Percentiles rank a stretch among this genome's conserved stretches.
These are phyloP conservation scores for Polydrusus tereticollis DNA, from an alignment of 2,888 invertebrate species.

Conservation along the genomic window DNA sequence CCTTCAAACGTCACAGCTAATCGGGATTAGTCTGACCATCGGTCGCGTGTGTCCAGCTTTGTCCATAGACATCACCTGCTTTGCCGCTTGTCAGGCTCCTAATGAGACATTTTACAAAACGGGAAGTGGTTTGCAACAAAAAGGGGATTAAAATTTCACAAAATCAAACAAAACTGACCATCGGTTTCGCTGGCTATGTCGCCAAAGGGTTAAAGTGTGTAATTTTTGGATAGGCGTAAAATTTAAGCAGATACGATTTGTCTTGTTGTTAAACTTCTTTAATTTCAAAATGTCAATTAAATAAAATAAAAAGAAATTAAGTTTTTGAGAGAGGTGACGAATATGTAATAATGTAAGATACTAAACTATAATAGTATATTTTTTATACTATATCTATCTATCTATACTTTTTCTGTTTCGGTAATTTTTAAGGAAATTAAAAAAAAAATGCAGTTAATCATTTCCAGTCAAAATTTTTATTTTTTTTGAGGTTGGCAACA, in stretches of 20 bases:
- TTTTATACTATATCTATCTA: no score
- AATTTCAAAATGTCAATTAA: neutral
- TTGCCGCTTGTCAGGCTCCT: slow-evolving; percentile 33
- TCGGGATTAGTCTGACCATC: slow-evolving; percentile 36
- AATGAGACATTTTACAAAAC: slow-evolving; percentile 34
- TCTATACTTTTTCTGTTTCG: no score
- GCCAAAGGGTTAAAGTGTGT: slow-evolving; percentile 23
- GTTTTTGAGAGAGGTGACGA: no score
- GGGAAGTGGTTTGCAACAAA: slow-evolving; percentile 11
- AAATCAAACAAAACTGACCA: slow-evolving; percentile 33
- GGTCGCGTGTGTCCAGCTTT: slow-evolving; percentile 35
- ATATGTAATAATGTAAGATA: no score
- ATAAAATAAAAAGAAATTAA: no score
- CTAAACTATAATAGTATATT: no score
- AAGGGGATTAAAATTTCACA: slow-evolving; percentile 34
- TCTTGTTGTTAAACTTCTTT: neutral
- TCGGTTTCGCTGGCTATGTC: neutral
- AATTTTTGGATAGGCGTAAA: neutral
- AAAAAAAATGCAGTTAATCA: no score
- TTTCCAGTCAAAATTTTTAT: no score
- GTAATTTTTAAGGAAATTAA: no score
- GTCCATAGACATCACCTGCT: slow-evolving; percentile 34
- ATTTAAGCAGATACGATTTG: neutral
- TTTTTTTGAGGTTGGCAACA: no score
- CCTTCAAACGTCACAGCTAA: slow-evolving; percentile 19